Evolutionary conservation across 2,797 vertebrate species (phyloP).

Genomic region (Euthynnus affinis): DNA sequence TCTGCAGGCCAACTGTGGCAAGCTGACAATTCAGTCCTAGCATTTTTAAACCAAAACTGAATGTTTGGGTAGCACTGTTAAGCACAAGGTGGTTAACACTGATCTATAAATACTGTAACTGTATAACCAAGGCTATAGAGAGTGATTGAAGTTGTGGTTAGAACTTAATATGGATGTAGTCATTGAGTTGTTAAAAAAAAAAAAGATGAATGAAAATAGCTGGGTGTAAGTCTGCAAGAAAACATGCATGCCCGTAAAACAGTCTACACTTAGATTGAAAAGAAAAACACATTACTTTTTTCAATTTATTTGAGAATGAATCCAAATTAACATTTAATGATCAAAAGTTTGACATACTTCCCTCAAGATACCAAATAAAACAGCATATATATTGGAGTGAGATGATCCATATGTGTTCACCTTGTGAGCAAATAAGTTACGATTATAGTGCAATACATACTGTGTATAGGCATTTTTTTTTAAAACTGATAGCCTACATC

Average conservation of each 20-base stretch:
- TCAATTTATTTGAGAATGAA: slow-evolving; percentile 53
- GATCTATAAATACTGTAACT: slow-evolving; percentile 1
- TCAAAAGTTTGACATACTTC: slow-evolving; percentile 15
- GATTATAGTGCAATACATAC: slow-evolving; percentile 64
- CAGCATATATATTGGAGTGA: slow-evolving; percentile 21
- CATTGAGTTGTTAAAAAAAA: neutral
- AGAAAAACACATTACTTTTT: neutral
- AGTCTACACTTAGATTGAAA: slow-evolving; percentile 2
- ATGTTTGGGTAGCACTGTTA: too few relatives aligned
- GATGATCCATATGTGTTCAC: slow-evolving; percentile 23
- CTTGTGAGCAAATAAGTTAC: slow-evolving; percentile 37
- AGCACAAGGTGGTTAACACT: too few relatives aligned
- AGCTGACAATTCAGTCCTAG: too few relatives aligned
- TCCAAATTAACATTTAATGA: slow-evolving; percentile 20
- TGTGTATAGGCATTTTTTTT: slow-evolving; percentile 30
- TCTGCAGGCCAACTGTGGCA: too few relatives aligned
- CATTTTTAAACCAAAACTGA: too few relatives aligned
- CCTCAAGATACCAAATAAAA: slow-evolving; percentile 28
- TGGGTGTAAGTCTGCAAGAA: neutral
- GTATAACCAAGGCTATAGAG: neutral
- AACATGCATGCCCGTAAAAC: too few relatives aligned
- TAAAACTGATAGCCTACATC: slow-evolving; percentile 28
- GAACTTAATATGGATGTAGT: neutral
- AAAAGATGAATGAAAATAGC: neutral
- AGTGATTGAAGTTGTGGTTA: too few relatives aligned